These are phyloP conservation scores for Halichoerus grypus DNA, from an alignment of 2,113 vertebrate genomes.

Conservation along the genomic window DNA sequence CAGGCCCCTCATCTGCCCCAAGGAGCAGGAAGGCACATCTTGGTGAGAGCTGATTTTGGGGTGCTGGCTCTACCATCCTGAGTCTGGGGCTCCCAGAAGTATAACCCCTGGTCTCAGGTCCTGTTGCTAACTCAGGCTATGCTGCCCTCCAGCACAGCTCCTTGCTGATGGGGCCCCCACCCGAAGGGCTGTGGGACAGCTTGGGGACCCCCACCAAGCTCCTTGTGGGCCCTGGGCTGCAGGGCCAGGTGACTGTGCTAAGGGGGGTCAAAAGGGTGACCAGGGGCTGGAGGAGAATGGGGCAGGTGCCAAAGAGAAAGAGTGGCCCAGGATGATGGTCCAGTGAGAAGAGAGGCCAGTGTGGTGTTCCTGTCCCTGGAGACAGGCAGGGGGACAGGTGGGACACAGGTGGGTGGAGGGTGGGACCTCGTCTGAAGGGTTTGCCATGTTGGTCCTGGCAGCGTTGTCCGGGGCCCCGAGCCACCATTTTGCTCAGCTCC, in stretches of 20 bases:
- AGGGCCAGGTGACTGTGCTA: background rate
- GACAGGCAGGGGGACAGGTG: background rate
- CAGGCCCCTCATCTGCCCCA: background rate
- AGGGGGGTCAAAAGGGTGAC: background rate
- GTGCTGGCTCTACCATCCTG: background rate
- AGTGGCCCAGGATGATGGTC: background rate
- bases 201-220: background rate
- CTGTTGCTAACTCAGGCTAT: background rate
- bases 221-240: background rate
- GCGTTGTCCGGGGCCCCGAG: background rate
- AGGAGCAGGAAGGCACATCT: background rate
- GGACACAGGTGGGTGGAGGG: background rate
- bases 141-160: background rate
- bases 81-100: background rate
- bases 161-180: background rate
- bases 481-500: slow-evolving; percentile 91
- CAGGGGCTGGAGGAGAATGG: background rate
- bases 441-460: background rate
- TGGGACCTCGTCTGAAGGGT: background rate
- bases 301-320: background rate
- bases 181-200: too few species aligned
- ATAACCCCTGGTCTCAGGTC: background rate
- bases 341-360: background rate
- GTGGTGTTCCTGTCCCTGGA: background rate
- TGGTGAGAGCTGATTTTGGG: background rate